Conservation (phyloP, 2,888 invertebrate species). For the Eristalis intricaria region DNA sequence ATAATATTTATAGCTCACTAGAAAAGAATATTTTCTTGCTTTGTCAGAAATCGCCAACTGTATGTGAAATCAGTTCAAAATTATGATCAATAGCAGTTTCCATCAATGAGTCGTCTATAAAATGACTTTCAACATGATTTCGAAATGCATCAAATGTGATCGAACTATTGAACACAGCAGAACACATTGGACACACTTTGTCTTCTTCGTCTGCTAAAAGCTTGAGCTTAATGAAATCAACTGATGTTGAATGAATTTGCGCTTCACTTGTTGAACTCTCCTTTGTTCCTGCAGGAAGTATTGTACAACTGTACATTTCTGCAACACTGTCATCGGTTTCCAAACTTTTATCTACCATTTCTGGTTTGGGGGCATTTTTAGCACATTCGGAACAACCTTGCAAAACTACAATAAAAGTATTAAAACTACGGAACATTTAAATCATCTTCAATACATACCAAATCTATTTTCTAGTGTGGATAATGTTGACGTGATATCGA, state of each 20-base stretch:
- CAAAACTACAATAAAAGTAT: slow-evolving; percentile 72
- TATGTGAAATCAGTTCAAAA: slow-evolving; percentile 82
- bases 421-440: background rate
- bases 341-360: slow-evolving; percentile 80
- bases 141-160: slow-evolving; percentile 86
- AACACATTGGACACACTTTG: slow-evolving; percentile 90
- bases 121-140: slow-evolving; percentile 90
- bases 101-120: slow-evolving; percentile 84
- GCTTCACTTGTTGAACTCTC: slow-evolving; percentile 3
- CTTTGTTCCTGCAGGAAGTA: slow-evolving; percentile 17
- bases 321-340: slow-evolving; percentile 78
- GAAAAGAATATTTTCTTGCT: slow-evolving; percentile 78
- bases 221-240: slow-evolving; percentile 79
- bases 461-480: slow-evolving; percentile 80
- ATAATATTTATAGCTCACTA: slow-evolving; percentile 76
- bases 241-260: slow-evolving; percentile 51
- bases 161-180: slow-evolving; percentile 84
- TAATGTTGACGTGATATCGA: slow-evolving; percentile 82
- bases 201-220: slow-evolving; percentile 77
- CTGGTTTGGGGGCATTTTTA: slow-evolving; percentile 77
- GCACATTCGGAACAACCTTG: slow-evolving; percentile 78
- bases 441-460: slow-evolving; percentile 75
- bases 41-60: slow-evolving; percentile 81
- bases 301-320: slow-evolving; percentile 70
- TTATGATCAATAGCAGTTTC: slow-evolving; percentile 83